Percentiles rank a stretch among this genome's conserved stretches.
These are phyloP conservation scores for Camponotus vicinus DNA, from an alignment of 1,140 invertebrate genomes.

Conservation along the genomic window DNA sequence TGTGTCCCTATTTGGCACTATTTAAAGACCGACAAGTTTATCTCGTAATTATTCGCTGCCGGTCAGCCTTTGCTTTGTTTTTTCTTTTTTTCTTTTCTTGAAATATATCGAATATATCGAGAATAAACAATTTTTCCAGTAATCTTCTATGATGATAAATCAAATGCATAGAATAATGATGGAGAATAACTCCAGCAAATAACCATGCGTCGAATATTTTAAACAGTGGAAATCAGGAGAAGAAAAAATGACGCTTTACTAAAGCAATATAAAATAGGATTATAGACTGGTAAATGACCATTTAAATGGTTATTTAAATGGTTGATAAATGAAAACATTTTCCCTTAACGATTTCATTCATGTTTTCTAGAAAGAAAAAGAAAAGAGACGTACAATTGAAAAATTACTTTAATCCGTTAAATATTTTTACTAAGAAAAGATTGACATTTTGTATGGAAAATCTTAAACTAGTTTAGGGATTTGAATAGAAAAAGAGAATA, in stretches of 20 bases:
- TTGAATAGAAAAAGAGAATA: neutral
- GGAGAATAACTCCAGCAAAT: conserved; percentile 64
- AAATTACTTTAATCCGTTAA: conserved; percentile 24
- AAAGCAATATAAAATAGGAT: conserved; percentile 72
- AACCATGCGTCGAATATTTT: conserved; percentile 47
- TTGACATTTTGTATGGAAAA: neutral
- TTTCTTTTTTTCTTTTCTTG: conserved; percentile 22
- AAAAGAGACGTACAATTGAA: conserved; percentile 17
- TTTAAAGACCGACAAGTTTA: conserved; percentile 72
- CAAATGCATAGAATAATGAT: conserved; percentile 55
- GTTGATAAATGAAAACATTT: conserved; percentile 66
- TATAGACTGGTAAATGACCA: conserved; percentile 70
- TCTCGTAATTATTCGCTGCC: conserved; percentile 65
- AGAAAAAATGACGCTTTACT: conserved; percentile 73
- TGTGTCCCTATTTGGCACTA: conserved; percentile 70
- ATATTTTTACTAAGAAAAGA: neutral
- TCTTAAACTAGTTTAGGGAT: neutral
- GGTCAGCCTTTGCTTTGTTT: conserved; percentile 55
- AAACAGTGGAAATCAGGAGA: conserved; percentile 66
- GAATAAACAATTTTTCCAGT: conserved; percentile 73
- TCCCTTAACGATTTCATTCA: conserved; percentile 45
- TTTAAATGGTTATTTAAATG: neutral
- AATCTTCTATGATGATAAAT: conserved; percentile 71
- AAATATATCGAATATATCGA: conserved; percentile 71
- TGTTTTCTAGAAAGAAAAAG: conserved; percentile 6